These are phyloP conservation scores for Mustela lutreola DNA, from an alignment of 2,113 vertebrate species.

Conservation along the genomic window DNA sequence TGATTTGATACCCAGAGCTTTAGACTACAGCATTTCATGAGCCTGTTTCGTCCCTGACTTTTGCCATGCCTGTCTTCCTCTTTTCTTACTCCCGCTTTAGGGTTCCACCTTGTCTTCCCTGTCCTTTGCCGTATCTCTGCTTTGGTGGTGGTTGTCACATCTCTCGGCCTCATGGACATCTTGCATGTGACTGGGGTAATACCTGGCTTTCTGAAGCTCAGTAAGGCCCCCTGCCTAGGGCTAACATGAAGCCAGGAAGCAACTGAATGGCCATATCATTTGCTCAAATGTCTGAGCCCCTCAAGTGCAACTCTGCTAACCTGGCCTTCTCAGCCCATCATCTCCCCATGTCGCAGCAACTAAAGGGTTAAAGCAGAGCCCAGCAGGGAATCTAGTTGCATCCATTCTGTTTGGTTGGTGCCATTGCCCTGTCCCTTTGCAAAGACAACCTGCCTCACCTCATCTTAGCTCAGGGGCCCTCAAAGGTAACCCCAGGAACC, in stretches of 20 bases:
- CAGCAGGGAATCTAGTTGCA: background rate
- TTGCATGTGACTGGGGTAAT: background rate
- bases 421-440: background rate
- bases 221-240: background rate
- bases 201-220: background rate
- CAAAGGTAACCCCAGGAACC: background rate
- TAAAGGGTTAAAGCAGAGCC: background rate
- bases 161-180: background rate
- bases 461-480: background rate
- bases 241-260: background rate
- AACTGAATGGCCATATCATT: background rate
- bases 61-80: background rate
- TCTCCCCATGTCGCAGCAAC: background rate
- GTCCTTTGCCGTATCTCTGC: background rate
- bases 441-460: background rate
- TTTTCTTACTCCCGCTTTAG: background rate
- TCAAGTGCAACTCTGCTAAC: background rate
- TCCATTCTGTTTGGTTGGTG: background rate
- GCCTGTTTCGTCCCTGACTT: background rate
- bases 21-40: background rate
- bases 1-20: background rate
- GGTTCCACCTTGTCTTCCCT: background rate
- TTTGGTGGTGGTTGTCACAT: background rate
- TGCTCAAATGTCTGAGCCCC: background rate
- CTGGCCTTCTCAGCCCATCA: background rate